Evolutionary conservation across 2,888 invertebrate genomes (phyloP), one percentile per base, ranked within the genome.

Genomic region (Dascillus cervinus): DNA sequence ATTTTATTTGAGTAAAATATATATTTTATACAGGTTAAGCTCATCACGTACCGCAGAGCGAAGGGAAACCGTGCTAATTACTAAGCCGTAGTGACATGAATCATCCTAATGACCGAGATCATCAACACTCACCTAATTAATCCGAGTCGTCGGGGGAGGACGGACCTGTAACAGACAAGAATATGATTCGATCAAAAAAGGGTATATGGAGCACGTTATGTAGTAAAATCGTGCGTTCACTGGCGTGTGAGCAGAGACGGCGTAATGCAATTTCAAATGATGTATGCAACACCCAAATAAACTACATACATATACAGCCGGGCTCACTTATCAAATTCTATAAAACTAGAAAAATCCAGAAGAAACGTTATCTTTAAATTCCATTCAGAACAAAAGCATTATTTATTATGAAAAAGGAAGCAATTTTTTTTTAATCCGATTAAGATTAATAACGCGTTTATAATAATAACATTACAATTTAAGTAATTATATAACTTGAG

Each of bases 61-160:
- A 30, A 34, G 29, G 26, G 31, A 30, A 41, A 37, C 35, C 31
- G 29, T 22, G 29, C 49, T 52, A 52, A 52, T 52, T 52, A 51
- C 45, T 29, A 38, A 39, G 38, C 43, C 42, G 38, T 40, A 41
- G 45, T 42, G 47, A 44, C 49, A 52, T 53, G 52, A 52, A 52
- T 52, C 51, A 52, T 49, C 43, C 49, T 56, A 55, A 55, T 54
- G 55, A 53, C 53, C 46, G 41, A 48, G 53, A 54, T 54, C 53
- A 55, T 56, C 54, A 56, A 49, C 53, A 56, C 54, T 55, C 52
- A 49, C 50, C 52, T 54, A 53, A 56, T 56, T 55, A 53, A 56
- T 56, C 56, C 54, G 46, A 41, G 40, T 28, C 31, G 20, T 11
- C 10, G 9, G 9, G 29, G 15, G 24, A 23, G 13, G 10, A 22